Conservation (phyloP, 2,888 invertebrate genomes). For the Drosophila macrospina region DNA sequence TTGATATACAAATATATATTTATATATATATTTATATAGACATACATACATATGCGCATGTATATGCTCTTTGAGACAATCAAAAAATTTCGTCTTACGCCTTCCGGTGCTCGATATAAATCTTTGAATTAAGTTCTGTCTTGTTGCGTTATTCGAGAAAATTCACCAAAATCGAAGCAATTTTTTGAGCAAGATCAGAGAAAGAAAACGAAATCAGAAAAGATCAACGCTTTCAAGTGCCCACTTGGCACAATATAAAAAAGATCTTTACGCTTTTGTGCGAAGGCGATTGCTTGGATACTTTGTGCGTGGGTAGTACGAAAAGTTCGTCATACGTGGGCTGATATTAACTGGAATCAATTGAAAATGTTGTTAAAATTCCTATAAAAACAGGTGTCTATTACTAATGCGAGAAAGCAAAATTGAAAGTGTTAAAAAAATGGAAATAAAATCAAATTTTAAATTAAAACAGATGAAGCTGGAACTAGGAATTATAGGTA, state of each 20-base stretch:
- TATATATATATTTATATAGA: background rate
- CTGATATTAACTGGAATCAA: background rate
- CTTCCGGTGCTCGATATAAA: conserved; percentile 78
- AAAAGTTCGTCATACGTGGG: conserved; percentile 36
- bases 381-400: no score
- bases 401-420: no score
- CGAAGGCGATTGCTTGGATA: conserved; percentile 35
- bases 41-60: conserved; percentile 9
- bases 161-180: conserved; percentile 76
- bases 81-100: conserved; percentile 57
- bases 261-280: conserved; percentile 59
- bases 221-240: conserved; percentile 77
- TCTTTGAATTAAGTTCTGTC: conserved; percentile 72
- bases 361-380: background rate
- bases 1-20: conserved; percentile 24
- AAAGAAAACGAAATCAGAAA: conserved; percentile 70
- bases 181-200: conserved; percentile 55
- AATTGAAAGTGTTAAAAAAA: no score
- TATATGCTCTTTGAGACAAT: conserved; percentile 58
- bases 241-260: conserved; percentile 75
- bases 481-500: no score
- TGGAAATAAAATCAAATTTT: no score
- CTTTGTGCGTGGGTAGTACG: conserved; percentile 35
- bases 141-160: conserved; percentile 60
- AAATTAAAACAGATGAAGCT: background rate